Base-by-base conservation (phyloP, 2,888 invertebrate genomes). In the Sinhomidia bicolor region DNA sequence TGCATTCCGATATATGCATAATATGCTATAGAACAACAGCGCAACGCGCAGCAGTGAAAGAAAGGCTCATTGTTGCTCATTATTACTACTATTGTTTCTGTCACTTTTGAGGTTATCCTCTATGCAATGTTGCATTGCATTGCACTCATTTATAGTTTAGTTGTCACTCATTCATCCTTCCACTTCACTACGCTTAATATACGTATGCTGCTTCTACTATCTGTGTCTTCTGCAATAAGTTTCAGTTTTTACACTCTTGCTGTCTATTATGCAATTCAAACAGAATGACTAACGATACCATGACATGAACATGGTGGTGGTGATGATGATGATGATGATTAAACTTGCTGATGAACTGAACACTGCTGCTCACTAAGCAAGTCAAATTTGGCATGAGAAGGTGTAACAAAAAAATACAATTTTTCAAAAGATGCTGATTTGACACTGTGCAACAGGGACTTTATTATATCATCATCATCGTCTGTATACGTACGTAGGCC, bases 231-330 rank as follows among this genome's bases (percentile, higher is more conserved):
- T 26, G 60, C 60, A 60, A 60, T 60, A 5, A 20, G 10, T 23
- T 57, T 57, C 7, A n/a, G 57, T 57, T 57, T 57, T 57, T 57
- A 47, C 14, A 57, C 36, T 6, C 1, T 9, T 65, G n/a, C n/a
- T 51, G 12, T 10, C 1, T 9, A 17, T 65, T 23, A 54, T 54
- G 29, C 78, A 29, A 60, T 36, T n/a, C 60, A 57, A 10, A 76
- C 44, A 57, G 23, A 83, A 71, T 71, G 57, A 83, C 68, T 54
- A 83, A 74, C 83, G 83, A 36, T 83, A 44, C 12, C 60, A 71
- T 57, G 83, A 57, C 74, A 74, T 74, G 83, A 71, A 36, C 65
- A 65, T 36, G 32, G 7, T 65, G 29, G 14, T 65, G 32, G 36
- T 65, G 65, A 65, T 65, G 17, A 36, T 36, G 65, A 36, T 65